Conservation (phyloP, 2,797 vertebrate genomes). For the Neosilurus mollespiculum region DNA sequence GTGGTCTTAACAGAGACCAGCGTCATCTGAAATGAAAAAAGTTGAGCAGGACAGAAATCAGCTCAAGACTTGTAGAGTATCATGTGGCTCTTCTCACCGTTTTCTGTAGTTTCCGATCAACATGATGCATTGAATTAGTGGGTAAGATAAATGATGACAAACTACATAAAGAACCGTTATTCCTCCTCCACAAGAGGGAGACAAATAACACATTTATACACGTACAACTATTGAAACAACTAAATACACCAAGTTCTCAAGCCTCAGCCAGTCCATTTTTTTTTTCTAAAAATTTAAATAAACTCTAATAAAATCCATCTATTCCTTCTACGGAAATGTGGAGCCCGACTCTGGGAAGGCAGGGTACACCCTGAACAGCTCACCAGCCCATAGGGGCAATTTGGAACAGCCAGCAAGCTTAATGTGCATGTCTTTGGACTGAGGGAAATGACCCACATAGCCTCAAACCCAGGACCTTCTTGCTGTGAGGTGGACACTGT, state of each 20-base stretch:
- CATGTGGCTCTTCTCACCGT: background rate
- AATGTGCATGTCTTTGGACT: no score
- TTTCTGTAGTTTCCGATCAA: background rate
- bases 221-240: background rate
- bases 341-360: no score
- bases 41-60: background rate
- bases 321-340: no score
- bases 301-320: no score
- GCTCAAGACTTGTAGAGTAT: background rate
- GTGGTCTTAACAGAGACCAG: no score
- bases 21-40: background rate
- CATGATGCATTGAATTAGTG: background rate
- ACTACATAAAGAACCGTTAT: background rate
- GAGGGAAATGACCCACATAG: no score
- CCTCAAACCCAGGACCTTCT: no score
- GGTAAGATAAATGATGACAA: background rate
- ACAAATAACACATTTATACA: slow-evolving; percentile 34
- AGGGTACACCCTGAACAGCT: no score
- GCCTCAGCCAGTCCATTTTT: background rate
- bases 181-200: slow-evolving; percentile 50
- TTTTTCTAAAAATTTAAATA: no score
- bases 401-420: no score
- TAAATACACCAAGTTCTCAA: background rate
- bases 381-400: no score
- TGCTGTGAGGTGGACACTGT: no score